These are phyloP conservation scores for Xiphydria camelus DNA, from an alignment of 2,888 invertebrate species.

Conservation along the genomic window DNA sequence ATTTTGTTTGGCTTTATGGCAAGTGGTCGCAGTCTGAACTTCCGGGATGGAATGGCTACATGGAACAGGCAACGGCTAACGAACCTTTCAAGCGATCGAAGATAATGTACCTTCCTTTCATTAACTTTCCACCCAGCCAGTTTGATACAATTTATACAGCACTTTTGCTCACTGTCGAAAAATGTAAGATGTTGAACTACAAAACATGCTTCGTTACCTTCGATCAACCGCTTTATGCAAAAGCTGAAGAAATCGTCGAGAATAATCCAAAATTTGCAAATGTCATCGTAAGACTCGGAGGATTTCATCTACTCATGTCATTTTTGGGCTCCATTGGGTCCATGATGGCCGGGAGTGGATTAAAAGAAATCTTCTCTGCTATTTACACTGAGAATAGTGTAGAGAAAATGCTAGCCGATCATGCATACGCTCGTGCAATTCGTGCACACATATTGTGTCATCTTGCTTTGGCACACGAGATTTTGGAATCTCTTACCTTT, in stretches of 20 bases:
- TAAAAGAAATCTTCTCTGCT: conserved; percentile 17
- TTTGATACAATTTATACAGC: conserved; percentile 30
- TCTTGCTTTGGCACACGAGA: too few species aligned
- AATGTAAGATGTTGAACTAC: conserved; percentile 25
- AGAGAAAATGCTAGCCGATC: conserved; percentile 26
- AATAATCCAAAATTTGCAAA: too few species aligned
- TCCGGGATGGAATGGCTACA: conserved; percentile 5
- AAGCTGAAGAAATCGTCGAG: conserved; percentile 24
- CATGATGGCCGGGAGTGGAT: too few species aligned
- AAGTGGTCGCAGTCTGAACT: conserved; percentile 21
- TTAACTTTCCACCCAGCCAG: conserved; percentile 20
- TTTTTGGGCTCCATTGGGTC: too few species aligned
- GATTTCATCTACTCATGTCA: too few species aligned
- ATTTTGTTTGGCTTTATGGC: conserved; percentile 22
- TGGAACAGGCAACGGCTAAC: background rate
- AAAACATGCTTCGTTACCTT: conserved; percentile 22
- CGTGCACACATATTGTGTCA: conserved; percentile 32
- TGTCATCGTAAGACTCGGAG: too few species aligned
- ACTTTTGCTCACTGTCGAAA: conserved; percentile 23
- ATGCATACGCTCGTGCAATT: conserved; percentile 32
- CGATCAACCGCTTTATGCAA: too few species aligned
- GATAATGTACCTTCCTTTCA: conserved; percentile 26
- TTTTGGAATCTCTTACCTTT: conserved; percentile 21
- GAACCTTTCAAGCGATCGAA: conserved; percentile 13
- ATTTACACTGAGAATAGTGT: conserved; percentile 19